phyloP scores from a whole-genome alignment of 2,797 vertebrate species.

The Morelia viridis region DNA sequence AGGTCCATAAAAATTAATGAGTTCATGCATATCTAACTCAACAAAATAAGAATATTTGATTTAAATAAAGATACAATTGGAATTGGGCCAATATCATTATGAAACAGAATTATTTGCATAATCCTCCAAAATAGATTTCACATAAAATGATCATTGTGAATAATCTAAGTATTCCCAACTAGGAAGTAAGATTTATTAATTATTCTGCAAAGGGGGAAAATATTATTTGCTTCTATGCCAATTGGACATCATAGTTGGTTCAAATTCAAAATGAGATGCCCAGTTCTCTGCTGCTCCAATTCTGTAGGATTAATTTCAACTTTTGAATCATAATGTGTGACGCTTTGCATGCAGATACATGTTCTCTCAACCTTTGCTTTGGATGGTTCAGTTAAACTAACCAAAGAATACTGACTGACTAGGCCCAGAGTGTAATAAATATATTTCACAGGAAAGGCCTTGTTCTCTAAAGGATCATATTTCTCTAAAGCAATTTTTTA shows the following conservation, averaged over 20 bases:
- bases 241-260: not conserved
- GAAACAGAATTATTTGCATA: not conserved
- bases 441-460: not conserved
- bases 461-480: not conserved
- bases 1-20: not conserved
- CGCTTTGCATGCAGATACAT: too few species aligned
- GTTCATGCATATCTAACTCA: not conserved
- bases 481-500: not conserved
- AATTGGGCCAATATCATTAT: not conserved
- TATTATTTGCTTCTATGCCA: not conserved
- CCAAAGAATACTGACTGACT: too few species aligned
- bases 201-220: not conserved
- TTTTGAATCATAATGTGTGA: too few species aligned
- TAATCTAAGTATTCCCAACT: not conserved
- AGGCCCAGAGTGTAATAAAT: not conserved
- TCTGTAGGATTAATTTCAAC: too few species aligned
- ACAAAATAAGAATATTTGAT: not conserved
- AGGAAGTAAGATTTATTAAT: not conserved
- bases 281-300: too few species aligned
- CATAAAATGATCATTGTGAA: not conserved
- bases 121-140: not conserved
- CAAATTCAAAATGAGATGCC: not conserved
- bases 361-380: too few species aligned
- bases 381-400: too few species aligned
- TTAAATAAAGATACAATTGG: not conserved